phyloP scores from a whole-genome alignment of 30 jellyfish, hydroid and myxozoan species.

The Pseudorhiza aurosa region DNA sequence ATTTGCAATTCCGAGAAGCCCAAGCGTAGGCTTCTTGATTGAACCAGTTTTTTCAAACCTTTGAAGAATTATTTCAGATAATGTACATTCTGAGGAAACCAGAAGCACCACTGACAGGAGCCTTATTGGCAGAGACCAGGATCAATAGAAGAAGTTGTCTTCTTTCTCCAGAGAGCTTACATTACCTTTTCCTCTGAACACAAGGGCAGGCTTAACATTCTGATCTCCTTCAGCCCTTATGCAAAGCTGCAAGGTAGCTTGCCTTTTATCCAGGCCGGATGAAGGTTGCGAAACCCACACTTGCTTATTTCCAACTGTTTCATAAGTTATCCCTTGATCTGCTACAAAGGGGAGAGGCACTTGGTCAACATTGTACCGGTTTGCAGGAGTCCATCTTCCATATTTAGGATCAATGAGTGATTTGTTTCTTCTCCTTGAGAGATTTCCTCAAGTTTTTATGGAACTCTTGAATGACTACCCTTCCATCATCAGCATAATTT shows the following conservation, averaged over 20 bases:
- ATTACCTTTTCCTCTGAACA: background rate
- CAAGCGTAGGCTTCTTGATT: no score
- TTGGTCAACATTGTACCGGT: conserved; percentile 7
- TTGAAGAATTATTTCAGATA: no score
- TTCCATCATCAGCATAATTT: background rate
- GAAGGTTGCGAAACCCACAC: conserved; percentile 14
- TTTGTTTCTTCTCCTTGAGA: conserved; percentile 1
- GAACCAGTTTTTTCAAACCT: no score
- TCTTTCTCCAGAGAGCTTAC: no score
- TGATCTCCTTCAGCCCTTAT: background rate
- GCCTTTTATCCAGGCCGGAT: conserved; percentile 2
- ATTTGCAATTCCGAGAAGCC: no score
- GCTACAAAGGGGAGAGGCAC: conserved; percentile 18
- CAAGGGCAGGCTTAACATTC: conserved; percentile 6
- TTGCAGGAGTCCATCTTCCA: conserved; percentile 12
- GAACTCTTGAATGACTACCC: background rate
- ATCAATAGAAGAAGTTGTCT: no score
- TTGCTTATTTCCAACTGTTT: background rate
- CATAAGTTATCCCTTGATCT: conserved; percentile 18
- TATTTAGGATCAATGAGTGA: background rate
- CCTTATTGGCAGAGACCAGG: no score
- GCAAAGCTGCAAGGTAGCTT: conserved; percentile 21
- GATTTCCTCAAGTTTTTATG: conserved; percentile 8
- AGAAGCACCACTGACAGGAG: no score
- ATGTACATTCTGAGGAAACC: no score